Conservation (phyloP, 2,113 vertebrate species). For the Propithecus coquereli region DNA sequence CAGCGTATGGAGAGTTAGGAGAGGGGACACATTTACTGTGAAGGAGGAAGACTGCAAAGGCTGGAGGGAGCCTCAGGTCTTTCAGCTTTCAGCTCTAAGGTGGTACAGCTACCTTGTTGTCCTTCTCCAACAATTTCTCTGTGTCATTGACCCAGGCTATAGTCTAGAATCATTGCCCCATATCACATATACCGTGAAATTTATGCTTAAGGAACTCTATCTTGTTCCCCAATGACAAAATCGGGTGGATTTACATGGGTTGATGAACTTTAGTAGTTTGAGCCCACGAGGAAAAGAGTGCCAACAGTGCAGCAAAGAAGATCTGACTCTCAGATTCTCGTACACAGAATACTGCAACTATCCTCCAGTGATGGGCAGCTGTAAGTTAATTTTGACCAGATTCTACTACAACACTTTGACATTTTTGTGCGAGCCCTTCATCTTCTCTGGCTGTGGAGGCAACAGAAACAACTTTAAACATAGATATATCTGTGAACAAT, state of each 20-base stretch:
- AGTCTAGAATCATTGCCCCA: not conserved
- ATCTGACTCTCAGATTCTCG: not conserved
- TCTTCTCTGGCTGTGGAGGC: conserved; percentile 61
- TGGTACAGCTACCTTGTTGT: not conserved
- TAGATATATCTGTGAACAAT: not conserved
- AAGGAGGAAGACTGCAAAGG: not conserved
- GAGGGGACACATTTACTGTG: not conserved
- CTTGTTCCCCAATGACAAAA: not conserved
- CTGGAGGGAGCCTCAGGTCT: not conserved
- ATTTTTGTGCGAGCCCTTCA: conserved; percentile 42
- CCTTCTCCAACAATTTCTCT: not conserved
- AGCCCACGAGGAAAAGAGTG: not conserved
- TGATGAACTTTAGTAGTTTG: not conserved
- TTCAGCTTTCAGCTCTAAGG: not conserved
- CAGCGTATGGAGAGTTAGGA: not conserved
- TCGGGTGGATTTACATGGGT: not conserved
- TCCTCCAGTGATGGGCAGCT: fast-evolving
- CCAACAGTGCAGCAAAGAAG: not conserved
- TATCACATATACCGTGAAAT: not conserved
- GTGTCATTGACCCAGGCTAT: not conserved
- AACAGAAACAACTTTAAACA: conserved; percentile 72
- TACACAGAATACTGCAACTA: conserved; percentile 55
- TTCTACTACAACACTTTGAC: conserved; percentile 48
- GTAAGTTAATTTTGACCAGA: fast-evolving
- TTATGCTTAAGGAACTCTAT: not conserved